Base-by-base conservation (phyloP, 2,797 vertebrate genomes). In the Delichon dasypus region DNA sequence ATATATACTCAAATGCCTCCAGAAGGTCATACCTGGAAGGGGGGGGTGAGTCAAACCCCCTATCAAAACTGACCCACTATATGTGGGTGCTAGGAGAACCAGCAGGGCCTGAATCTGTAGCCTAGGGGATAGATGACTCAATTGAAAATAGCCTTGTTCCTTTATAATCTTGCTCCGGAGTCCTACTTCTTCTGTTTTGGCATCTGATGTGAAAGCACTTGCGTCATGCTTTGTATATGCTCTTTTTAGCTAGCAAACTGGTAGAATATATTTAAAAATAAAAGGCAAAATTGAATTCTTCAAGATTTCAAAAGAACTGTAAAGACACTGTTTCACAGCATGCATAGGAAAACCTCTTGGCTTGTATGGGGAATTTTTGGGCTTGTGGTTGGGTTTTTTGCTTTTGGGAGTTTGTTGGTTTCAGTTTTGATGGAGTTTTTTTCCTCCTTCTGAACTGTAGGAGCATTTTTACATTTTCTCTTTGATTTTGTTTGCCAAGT, bases 201-300 rank as follows among this genome's bases (percentile, higher is more conserved):
- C 40, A 77, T 34, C 20, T 78, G 23, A 14, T 13, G 3, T 38
- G 27, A 21, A 89, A 86, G 8, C 55, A 58, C 40, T 76, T 60
- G 13, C 18, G 53, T 20, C 3, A 15, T 32, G 19, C 55, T 91
- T 58, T 76, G 20, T 17, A 47, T 73, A 36, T 32, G 16, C 9
- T 47, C 13, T 38, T 91, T 75, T 64, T 42, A 70, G 20, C 5
- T 34, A 34, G 12, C 30, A 81, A 75, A 42, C 9, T 38, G 7
- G 5, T 48, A 44, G 8, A 83, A 40, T 32, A 71, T 19, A 85
- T 94, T 96, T 66, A 55, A 90, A 89, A 38, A 72, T 87, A 90
- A 95, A 66, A 67, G 23, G 5, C 4, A 85, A 75, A 66, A 66
- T 3, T 65, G 11, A 71, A 26, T 93, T 94, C 19, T 54, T 66